Evolutionary conservation across 2,113 vertebrate genomes (phyloP), one percentile per base, ranked within the genome.

Genomic region (Bubo blakistoni): DNA sequence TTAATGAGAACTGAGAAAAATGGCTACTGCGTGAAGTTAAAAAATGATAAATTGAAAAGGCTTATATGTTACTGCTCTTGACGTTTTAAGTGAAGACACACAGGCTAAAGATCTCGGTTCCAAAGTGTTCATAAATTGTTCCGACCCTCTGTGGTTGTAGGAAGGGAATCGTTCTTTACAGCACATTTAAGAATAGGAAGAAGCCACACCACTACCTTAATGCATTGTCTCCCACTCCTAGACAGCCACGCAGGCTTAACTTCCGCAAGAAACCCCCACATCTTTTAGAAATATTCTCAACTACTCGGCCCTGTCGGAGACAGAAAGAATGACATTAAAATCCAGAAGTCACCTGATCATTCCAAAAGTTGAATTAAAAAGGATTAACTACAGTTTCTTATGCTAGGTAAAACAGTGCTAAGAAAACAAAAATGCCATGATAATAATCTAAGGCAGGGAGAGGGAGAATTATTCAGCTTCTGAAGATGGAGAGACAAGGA

Each of bases 251-350:
- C 32, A 99, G 98, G 96, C 99, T 99, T 63, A 99, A 96, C 95
- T 99, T 99, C 92, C 99, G 97, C 88, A 99, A 97, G 98, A 99
- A 99, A 12, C 99, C 99, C 54, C 99, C 99, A n/a, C 99, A 99
- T 69, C 99, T 98, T 97, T 99, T 99, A n/a, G 99, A 99, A 95
- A 99, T 99, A 97, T 99, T 99, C 97, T 99, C 99, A 57, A 99
- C 99, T 63, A 99, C 99, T 3, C 99, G 98, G 44, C 99, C 99
- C 99, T 99, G 97, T 42, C 51, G 22, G 70, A 89, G 25, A 91
- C 52, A 95, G 5, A 69, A 42, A 34, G 34, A 81, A 62, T 36
- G 4, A 4, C 7, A 1, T 69, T 18, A 85, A 61, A 34, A 26
- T 2, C 67, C 36, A 10, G 0, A 1, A 20, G 16, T 2, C 3